Base-by-base conservation (phyloP, 2,888 invertebrate genomes). In the Plusia festucae region DNA sequence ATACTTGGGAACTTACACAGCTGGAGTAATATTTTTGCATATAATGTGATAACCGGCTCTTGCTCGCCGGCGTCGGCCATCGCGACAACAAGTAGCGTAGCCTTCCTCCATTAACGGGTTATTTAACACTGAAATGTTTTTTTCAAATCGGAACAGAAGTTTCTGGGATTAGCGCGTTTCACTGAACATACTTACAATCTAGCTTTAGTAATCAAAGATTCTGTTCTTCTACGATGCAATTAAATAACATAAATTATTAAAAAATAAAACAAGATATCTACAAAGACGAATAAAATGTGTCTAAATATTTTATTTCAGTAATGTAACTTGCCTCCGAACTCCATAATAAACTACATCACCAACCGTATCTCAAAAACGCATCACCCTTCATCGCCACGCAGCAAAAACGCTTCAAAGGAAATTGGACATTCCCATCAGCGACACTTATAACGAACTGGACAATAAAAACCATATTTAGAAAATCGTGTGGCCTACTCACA, bases 391-490 rank as follows among this genome's bases (percentile, higher is more conserved):
- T 24, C 24, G 2, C 52, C 6, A 7, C n/a, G 11, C 5, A 7
- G 8, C 15, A 5, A 13, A 22, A 24, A 15, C 15, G 27, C n/a
- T 22, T 4, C 52, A 8, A 24, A 74, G 74, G 74, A 76, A 75
- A 76, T 76, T 72, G 76, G 7, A 54, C 22, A 4, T n/a, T 40
- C 34, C 15, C 34, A 11, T 56, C 44, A 55, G 55, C 22, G 24
- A 22, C 11, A 9, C 53, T 20, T 53, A 9, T 2, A 44, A 9
- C 46, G 16, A 44, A 54, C 34, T 16, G 59, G 27, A 16, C 27
- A 24, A 68, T 65, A 74, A 64, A 74, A 34, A 64, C 51, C 53
- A 61, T 72, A 69, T 77, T 74, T 77, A 71, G 61, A 62, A 55
- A 60, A 40, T 51, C 40, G 34, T 63, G 53, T 20, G 44, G 30